Evolutionary conservation across 1,140 invertebrate species (phyloP).

Genomic region (Acromyrmex echinatior): DNA sequence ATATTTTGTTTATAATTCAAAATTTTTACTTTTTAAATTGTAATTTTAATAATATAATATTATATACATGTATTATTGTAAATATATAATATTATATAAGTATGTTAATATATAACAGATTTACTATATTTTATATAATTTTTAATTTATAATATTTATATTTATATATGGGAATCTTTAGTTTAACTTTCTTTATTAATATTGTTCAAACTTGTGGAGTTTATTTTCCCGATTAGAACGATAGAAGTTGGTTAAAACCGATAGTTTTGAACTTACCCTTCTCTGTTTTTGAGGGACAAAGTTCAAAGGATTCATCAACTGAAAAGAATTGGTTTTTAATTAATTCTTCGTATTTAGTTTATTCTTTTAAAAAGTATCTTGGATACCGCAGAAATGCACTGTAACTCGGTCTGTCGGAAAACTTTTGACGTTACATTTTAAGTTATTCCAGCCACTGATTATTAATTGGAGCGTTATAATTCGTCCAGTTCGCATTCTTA

Average conservation of each 20-base stretch:
- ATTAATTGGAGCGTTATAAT: slow-evolving; percentile 35
- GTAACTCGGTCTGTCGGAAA: not conserved
- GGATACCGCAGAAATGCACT: not conserved
- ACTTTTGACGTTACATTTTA: slow-evolving; percentile 26
- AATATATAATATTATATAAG: slow-evolving; percentile 16
- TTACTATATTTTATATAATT: not conserved
- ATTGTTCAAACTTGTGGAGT: not conserved
- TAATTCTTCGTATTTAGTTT: slow-evolving; percentile 39
- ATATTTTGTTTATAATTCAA: not conserved
- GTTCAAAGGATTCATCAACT: not conserved
- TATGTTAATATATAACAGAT: not conserved
- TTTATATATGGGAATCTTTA: not conserved
- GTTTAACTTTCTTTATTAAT: not conserved
- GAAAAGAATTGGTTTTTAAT: slow-evolving; percentile 36
- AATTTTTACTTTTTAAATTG: not conserved
- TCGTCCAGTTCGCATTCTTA: slow-evolving; percentile 11
- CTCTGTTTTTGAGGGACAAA: not conserved
- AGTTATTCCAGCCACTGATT: slow-evolving; percentile 1
- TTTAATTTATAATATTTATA: not conserved
- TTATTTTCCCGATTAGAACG: not conserved
- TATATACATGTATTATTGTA: not conserved
- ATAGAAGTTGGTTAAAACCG: slow-evolving; percentile 14
- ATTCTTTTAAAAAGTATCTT: slow-evolving; percentile 30
- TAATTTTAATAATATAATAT: not conserved
- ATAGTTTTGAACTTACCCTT: not conserved